Evolutionary conservation across 2,797 vertebrate species (phyloP).

Genomic region (Smutsia gigantea): DNA sequence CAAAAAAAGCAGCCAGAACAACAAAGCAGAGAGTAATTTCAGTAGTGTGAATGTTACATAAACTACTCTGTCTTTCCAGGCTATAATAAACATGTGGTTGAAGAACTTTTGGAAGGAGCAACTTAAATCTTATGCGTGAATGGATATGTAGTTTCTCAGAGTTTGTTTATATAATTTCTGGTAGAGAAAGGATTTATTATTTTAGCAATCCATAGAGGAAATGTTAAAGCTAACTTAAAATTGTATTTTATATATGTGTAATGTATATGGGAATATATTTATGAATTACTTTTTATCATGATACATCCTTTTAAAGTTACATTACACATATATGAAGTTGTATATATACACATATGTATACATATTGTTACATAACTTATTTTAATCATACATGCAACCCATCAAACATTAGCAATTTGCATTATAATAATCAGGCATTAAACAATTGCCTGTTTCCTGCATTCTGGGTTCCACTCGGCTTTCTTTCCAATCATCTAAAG

Average conservation of each 20-base stretch:
- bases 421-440: background rate
- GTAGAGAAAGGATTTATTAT: background rate
- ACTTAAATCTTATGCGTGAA: background rate
- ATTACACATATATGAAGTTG: background rate
- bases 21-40: background rate
- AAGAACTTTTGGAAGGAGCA: background rate
- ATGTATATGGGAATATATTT: background rate
- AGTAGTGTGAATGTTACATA: background rate
- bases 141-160: background rate
- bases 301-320: background rate
- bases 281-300: background rate
- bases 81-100: background rate
- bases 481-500: background rate
- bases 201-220: constrained; percentile 9
- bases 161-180: background rate
- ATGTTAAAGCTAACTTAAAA: constrained; percentile 21
- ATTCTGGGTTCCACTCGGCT: background rate
- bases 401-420: background rate
- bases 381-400: background rate
- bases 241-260: background rate
- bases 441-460: background rate
- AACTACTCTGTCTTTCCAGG: background rate
- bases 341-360: too few species aligned
- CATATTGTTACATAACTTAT: too few species aligned
- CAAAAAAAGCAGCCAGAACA: background rate